Percentiles rank a stretch among this genome's conserved stretches.
These are phyloP conservation scores for Uromys caudimaculatus DNA, from an alignment of 2,797 vertebrate species.

Conservation along the genomic window DNA sequence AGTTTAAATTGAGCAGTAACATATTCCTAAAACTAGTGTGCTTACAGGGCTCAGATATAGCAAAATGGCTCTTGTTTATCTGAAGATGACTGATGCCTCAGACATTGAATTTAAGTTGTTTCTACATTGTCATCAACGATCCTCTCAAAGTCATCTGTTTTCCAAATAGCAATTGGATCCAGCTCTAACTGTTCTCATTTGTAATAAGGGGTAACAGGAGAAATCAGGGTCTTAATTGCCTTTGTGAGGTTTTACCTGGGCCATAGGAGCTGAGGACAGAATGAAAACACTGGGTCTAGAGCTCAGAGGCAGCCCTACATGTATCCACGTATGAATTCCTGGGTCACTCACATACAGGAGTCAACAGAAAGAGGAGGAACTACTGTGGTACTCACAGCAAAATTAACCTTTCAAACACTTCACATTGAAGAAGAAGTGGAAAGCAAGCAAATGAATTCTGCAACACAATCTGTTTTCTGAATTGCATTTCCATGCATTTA, in stretches of 20 bases:
- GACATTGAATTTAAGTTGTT: background rate
- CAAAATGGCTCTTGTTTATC: background rate
- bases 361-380: background rate
- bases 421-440: background rate
- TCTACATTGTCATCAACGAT: background rate
- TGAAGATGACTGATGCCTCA: background rate
- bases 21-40: background rate
- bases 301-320: background rate
- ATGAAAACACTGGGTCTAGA: background rate
- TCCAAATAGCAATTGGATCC: background rate
- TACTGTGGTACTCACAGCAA: background rate
- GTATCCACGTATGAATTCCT: background rate
- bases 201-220: fast-evolving
- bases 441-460: background rate
- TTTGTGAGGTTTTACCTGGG: background rate
- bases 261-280: background rate
- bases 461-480: background rate
- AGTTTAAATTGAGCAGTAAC: background rate
- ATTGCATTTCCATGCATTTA: background rate
- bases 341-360: background rate
- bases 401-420: background rate
- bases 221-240: fast-evolving
- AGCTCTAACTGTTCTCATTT: background rate
- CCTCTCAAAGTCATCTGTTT: background rate
- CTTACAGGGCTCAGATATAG: background rate